Percentiles rank a stretch among this genome's conserved stretches.
These are phyloP conservation scores for Eurytemora carolleeae DNA, from an alignment of 1,140 invertebrate genomes.

Conservation along the genomic window DNA sequence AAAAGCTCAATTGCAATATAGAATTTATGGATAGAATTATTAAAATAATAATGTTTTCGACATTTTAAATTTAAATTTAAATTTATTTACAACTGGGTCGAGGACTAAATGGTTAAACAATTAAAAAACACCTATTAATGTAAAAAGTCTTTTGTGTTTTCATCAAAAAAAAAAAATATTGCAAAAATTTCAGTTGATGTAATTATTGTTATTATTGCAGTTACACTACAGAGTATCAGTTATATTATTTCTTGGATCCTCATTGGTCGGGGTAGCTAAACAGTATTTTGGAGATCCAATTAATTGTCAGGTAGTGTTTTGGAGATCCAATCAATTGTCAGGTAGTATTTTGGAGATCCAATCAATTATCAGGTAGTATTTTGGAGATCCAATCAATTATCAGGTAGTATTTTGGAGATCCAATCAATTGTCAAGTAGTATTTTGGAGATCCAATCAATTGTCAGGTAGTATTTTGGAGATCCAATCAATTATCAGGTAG, in stretches of 20 bases:
- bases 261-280: conserved; percentile 10
- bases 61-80: neutral
- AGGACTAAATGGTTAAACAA: neutral
- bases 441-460: no score
- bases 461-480: no score
- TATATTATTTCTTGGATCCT: neutral
- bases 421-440: no score
- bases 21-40: no score
- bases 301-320: conserved; percentile 9
- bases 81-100: neutral
- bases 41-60: neutral
- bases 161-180: neutral
- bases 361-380: no score
- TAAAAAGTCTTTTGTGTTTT: no score
- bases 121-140: no score
- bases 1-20: no score
- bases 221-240: conserved; percentile 10
- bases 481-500: no score
- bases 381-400: no score
- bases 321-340: neutral
- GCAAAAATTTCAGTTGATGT: neutral
- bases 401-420: no score
- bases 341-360: no score
- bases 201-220: neutral
- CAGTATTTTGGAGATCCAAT: conserved; percentile 15